Percentiles rank a stretch among this genome's conserved stretches.
These are phyloP conservation scores for Lithophane semibrunnea DNA, from an alignment of 2,888 invertebrate species.

Conservation along the genomic window DNA sequence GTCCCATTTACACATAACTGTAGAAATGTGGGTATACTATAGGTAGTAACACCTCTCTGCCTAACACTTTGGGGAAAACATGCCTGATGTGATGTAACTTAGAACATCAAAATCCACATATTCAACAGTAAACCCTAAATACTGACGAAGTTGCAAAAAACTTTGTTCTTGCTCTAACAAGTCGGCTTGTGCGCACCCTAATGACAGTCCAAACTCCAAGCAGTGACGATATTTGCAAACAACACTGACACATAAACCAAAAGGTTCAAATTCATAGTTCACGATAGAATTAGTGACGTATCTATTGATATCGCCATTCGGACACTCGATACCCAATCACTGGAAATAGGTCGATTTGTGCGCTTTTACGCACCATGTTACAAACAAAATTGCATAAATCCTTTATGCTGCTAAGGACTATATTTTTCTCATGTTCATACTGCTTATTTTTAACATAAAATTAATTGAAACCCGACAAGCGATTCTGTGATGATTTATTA, in stretches of 20 bases:
- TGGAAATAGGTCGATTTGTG: slow-evolving; percentile 44
- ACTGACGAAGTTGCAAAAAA: not conserved
- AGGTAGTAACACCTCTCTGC: not conserved
- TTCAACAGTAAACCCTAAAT: not conserved
- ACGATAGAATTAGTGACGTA: slow-evolving; percentile 53
- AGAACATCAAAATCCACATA: not conserved
- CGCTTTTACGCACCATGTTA: not conserved
- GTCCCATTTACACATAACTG: not conserved
- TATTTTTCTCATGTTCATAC: not conserved
- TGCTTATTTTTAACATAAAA: not conserved
- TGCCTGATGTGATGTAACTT: not conserved
- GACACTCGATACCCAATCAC: slow-evolving; percentile 46
- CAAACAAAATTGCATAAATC: not conserved
- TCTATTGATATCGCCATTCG: slow-evolving; percentile 35
- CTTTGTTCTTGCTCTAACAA: not conserved
- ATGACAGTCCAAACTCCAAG: slow-evolving; percentile 49
- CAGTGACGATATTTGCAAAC: slow-evolving; percentile 42
- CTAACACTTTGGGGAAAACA: not conserved
- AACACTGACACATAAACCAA: slow-evolving; percentile 43
- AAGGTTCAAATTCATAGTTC: slow-evolving; percentile 45
- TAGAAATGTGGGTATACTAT: not conserved
- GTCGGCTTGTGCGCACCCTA: slow-evolving; percentile 8
- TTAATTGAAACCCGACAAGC: not conserved
- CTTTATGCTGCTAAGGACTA: not conserved
- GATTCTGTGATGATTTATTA: not conserved